Evolutionary conservation across 2,888 invertebrate genomes (phyloP), one percentile per base, ranked within the genome.

Genomic region (Leistus spinibarbis): DNA sequence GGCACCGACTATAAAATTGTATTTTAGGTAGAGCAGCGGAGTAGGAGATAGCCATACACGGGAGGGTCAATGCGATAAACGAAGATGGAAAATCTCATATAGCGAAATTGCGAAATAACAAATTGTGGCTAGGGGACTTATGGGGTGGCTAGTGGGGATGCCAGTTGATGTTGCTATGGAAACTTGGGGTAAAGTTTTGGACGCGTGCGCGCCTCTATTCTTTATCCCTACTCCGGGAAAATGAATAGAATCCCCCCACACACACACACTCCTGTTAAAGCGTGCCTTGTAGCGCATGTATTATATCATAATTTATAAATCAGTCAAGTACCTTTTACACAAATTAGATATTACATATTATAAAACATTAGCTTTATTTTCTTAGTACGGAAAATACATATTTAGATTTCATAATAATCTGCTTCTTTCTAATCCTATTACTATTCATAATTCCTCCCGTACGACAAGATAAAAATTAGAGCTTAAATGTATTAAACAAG

Each of bases 101-200:
- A 73, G 62, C 73, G 73, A 62, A 67, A 73, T 73, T 73, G 73
- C 67, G 73, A 73, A 73, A 73, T 73, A 73, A 73, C 73, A 73
- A 73, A 73, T 73, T 73, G 73, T 73, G 73, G 73, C 73, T 63
- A 53, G 60, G 73, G 66, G 64, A 63, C n/a, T 64, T 64, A 10
- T 13, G 27, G 64, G 64, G 27, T 22, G 60, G 24, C 24, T 24
- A 54, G 73, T n/a, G 73, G 73, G 64, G 73, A 60, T 67, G 73
- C 67, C 73, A 73, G 73, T 73, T 73, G 73, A 73, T 54, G 73
- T 73, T 67, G 40, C 73, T 53, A 73, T 67, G 67, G 73, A 3
- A 23, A 73, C 72, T n/a, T 5, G 13, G 24, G 72, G 62, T 54
- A 64, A 57, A 24, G 7, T 40, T 40, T 40, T 40, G 23, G 40